Evolutionary conservation across 1,140 invertebrate species (phyloP), one percentile per base, ranked within the genome.

Genomic region (Neomicropteryx cornuta): DNA sequence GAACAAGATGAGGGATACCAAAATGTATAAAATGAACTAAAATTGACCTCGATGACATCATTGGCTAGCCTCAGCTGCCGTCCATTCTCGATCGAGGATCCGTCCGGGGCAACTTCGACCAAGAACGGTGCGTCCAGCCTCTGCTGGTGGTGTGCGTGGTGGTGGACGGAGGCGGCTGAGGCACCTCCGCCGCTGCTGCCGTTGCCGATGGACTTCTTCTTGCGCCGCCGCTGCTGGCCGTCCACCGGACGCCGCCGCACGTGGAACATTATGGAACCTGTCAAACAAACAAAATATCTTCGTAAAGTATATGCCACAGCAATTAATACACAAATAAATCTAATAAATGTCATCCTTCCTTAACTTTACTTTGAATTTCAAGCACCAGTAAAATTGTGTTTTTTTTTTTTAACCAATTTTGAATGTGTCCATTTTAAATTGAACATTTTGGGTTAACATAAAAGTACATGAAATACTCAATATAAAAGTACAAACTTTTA

Each of bases 201-300:
- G 52, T 63, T 65, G 51, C 57, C 71, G 10, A 74, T 60, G 1
- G 82, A 82, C 64, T 93, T 92, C 72, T 94, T 94, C 76, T 93
- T 93, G 13, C 87, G 72, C 51, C 89, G 85, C 36, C 89, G 70
- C 10, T 86, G 87, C 55, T 89, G 86, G 47, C 84, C 81, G 61
- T 94, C 90, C 6, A 86, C 83, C 33, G 90, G 89, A 50, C 87
- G 72, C 52, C 87, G 74, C 44, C 87, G 72, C 55, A 94, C 88
- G 62, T 94, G 90, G 55, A 95, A 95, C 84, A 92, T 93, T 51
- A 95, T 87, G 35, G 87, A 89, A 55, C 89, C 89, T 92, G 60
- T 8, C 63, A 63, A 35, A 47, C 29, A 16, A 48, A 50, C 39
- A 55, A 44, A 32, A 30, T 11, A 38, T 20, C 8, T 8, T 8